phyloP scores from a whole-genome alignment of 2,888 invertebrate genomes.

The Buathra laborator region DNA sequence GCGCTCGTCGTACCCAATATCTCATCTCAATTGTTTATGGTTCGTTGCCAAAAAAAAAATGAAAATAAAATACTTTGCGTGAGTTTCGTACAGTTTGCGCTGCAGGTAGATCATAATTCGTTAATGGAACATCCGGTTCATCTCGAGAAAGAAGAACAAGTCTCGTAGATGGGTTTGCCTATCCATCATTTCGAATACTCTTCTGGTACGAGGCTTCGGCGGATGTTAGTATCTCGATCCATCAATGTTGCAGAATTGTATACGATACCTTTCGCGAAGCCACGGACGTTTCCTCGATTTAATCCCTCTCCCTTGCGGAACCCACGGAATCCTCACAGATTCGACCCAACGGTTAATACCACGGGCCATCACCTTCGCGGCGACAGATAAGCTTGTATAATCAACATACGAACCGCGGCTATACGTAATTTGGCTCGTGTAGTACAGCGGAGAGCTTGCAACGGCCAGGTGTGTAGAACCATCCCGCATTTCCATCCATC shows the following conservation, averaged over 20 bases:
- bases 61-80: background rate
- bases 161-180: background rate
- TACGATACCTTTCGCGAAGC: background rate
- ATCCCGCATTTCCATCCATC: conserved; percentile 47
- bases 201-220: background rate
- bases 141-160: conserved; percentile 20
- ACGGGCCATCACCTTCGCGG: conserved; percentile 7
- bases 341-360: conserved; percentile 4
- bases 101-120: conserved; percentile 39
- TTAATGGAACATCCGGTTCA: conserved; percentile 60
- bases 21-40: conserved; percentile 11
- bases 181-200: conserved; percentile 44
- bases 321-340: background rate
- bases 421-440: background rate
- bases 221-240: conserved; percentile 23
- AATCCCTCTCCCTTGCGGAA: background rate
- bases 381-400: conserved; percentile 21
- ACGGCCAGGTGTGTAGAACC: conserved; percentile 9
- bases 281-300: background rate
- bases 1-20: conserved; percentile 1
- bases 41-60: background rate
- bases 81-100: background rate
- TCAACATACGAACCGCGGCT: conserved; percentile 8
- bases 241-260: conserved; percentile 9
- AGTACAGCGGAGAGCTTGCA: background rate